These are phyloP conservation scores for Apogon talboti DNA, from an alignment of 2,797 vertebrate species.

Conservation along the genomic window DNA sequence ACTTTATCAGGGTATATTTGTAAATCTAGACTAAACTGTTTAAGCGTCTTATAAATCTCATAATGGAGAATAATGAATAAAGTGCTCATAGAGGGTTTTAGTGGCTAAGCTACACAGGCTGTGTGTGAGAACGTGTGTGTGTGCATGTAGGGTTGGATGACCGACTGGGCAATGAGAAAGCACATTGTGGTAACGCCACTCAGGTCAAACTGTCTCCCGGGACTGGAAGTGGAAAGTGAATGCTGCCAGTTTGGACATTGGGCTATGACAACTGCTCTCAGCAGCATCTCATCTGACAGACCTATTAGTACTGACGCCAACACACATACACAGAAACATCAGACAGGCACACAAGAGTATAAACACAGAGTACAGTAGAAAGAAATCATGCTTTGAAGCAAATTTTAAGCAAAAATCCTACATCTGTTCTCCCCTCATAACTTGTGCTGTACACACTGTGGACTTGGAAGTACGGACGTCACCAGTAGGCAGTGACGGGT, in stretches of 20 bases:
- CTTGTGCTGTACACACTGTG: conserved; percentile 1
- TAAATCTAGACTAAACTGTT: conserved; percentile 15
- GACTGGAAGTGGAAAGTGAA: conserved; percentile 77
- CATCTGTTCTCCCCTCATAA: conserved; percentile 14
- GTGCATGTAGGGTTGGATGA: conserved; percentile 48
- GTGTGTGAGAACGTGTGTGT: conserved; percentile 13
- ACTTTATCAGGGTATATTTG: conserved; percentile 8
- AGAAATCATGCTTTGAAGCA: conserved; percentile 16
- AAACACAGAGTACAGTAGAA: conserved; percentile 36
- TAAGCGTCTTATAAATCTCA: not conserved
- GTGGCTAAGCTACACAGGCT: conserved; percentile 14
- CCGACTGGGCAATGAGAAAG: conserved; percentile 57
- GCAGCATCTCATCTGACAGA: conserved; percentile 73
- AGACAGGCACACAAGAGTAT: conserved; percentile 22
- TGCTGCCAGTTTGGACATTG: conserved; percentile 72
- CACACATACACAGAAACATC: conserved; percentile 34
- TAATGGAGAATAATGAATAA: conserved; percentile 17
- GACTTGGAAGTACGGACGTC: conserved; percentile 13
- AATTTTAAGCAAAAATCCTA: conserved; percentile 11
- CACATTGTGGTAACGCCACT: conserved; percentile 71
- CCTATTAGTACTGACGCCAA: conserved; percentile 67
- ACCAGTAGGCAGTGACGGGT: conserved; percentile 32
- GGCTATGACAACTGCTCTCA: conserved; percentile 77
- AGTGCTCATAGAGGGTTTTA: conserved; percentile 13
- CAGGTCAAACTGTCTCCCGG: conserved; percentile 73